These are phyloP conservation scores for Venusia cambrica DNA, from an alignment of 2,888 invertebrate genomes.

Conservation along the genomic window DNA sequence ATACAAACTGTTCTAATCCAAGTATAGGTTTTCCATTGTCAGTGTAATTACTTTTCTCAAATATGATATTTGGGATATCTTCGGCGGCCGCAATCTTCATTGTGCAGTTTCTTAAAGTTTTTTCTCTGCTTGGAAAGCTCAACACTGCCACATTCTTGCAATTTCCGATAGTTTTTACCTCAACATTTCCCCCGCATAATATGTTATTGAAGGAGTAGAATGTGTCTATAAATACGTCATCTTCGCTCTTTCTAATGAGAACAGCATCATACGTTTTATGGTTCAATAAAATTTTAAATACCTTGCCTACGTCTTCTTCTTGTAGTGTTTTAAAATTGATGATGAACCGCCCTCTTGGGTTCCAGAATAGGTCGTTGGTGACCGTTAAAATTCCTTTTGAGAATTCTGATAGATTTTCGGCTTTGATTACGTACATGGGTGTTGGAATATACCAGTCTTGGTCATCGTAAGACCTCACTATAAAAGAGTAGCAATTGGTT, in stretches of 20 bases:
- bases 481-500: conserved; percentile 37
- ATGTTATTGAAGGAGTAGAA: conserved; percentile 44
- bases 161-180: conserved; percentile 33
- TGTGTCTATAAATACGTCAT: conserved; percentile 34
- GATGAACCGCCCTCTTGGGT: conserved; percentile 48
- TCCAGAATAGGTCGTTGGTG: conserved; percentile 47
- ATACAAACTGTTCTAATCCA: conserved; percentile 51
- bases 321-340: conserved; percentile 32
- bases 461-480: conserved; percentile 34
- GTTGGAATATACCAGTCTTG: conserved; percentile 36
- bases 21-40: conserved; percentile 33
- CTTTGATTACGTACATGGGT: conserved; percentile 43
- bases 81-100: conserved; percentile 41
- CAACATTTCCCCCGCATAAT: conserved; percentile 41
- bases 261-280: conserved; percentile 42
- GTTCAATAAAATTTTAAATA: conserved; percentile 39
- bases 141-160: conserved; percentile 33
- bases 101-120: conserved; percentile 40
- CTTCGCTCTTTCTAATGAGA: conserved; percentile 33
- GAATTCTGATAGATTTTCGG: conserved; percentile 34
- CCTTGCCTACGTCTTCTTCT: conserved; percentile 25
- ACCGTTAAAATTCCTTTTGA: conserved; percentile 33
- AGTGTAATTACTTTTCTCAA: conserved; percentile 35
- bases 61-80: conserved; percentile 42
- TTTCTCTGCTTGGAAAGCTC: conserved; percentile 28